Base-by-base conservation (phyloP, 2,888 invertebrate species). In the Lingula anatina region DNA sequence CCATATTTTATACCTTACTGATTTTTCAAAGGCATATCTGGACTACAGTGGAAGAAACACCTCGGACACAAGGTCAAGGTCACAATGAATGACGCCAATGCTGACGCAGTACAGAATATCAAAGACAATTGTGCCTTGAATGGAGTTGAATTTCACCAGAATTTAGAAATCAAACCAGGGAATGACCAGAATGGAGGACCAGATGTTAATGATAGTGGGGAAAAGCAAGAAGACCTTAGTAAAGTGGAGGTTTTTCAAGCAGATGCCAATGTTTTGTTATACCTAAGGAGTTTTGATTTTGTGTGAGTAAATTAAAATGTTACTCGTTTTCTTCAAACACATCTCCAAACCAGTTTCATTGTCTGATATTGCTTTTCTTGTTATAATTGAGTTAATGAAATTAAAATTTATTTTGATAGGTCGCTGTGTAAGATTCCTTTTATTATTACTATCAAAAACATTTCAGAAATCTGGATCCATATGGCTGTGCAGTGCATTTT, bases 271-370 rank as follows among this genome's bases (percentile, higher is more conserved):
- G 59, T 64, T 31, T 36, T 67, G 15, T 48, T 70, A 37, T 58
- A 59, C 25, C 51, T 63, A 50, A 64, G 65, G 43, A 53, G 64
- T 2, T 70, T 63, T 56, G 61, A 67, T 49, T 68, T 69, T 53
- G 56, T 69, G 68, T 69, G 55, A 55, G 68, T 51, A 24, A 21
- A 2, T 47, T 15, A 5, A 12, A 41, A 28, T 21, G 36, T 12
- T n/a, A n/a, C n/a, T n/a, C n/a, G n/a, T n/a, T n/a, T n/a, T n/a
- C n/a, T n/a, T n/a, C n/a, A n/a, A n/a, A n/a, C n/a, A n/a, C n/a
- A n/a, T n/a, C n/a, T n/a, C n/a, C n/a, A n/a, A n/a, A n/a, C n/a
- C n/a, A n/a, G n/a, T n/a, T n/a, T n/a, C n/a, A n/a, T n/a, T n/a
- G n/a, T n/a, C n/a, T n/a, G n/a, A n/a, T n/a, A n/a, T n/a, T n/a